Evolutionary conservation across 2,113 vertebrate genomes (phyloP).

Genomic region (Rhea pennata): DNA sequence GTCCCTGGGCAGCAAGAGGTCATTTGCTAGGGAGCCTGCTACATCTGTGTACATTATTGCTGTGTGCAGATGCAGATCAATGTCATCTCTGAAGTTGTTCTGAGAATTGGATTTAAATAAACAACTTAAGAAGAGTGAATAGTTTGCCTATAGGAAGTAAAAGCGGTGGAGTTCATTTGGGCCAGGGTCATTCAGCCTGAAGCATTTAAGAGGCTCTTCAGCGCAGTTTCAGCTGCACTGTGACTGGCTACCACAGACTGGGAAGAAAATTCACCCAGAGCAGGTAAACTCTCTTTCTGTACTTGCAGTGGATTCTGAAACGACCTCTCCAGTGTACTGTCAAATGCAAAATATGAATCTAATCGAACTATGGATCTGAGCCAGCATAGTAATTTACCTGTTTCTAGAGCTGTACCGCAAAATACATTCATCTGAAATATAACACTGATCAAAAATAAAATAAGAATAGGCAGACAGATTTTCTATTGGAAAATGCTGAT

Average conservation of each 20-base stretch:
- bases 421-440: constrained; percentile 61
- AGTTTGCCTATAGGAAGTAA: not conserved
- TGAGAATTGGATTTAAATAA: not conserved
- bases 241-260: accelerated
- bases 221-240: not conserved
- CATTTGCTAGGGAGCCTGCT: not conserved
- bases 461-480: constrained; percentile 61
- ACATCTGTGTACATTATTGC: accelerated
- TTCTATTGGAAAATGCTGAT: constrained; percentile 65
- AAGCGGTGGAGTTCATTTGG: accelerated
- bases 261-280: not conserved
- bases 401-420: constrained; percentile 26
- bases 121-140: not conserved
- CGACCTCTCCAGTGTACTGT: constrained; percentile 31
- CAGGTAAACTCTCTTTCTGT: not conserved
- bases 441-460: constrained; percentile 61
- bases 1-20: not conserved
- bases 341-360: constrained; percentile 56
- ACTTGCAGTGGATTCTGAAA: not conserved
- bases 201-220: not conserved
- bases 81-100: not conserved
- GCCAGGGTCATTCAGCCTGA: not conserved
- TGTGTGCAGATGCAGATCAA: accelerated
- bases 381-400: constrained; percentile 58
- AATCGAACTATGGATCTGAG: constrained; percentile 38